Conservation (phyloP, 2,888 invertebrate species). For the Ganaspis brasiliensis region DNA sequence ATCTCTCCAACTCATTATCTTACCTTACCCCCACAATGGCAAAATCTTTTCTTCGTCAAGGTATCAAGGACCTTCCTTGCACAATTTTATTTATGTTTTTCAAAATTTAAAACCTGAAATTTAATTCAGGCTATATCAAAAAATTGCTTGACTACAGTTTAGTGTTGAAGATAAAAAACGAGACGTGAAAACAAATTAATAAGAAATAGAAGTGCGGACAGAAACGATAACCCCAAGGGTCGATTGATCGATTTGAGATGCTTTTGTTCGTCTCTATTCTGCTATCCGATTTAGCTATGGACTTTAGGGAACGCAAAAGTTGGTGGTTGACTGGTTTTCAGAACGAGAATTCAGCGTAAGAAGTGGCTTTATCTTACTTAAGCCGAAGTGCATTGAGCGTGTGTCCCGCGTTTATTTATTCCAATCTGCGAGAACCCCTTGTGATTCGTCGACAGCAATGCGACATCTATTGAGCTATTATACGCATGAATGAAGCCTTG, state of each 20-base stretch:
- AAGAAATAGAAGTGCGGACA: conserved; percentile 72
- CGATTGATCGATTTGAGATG: conserved; percentile 75
- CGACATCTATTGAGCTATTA: conserved; percentile 78
- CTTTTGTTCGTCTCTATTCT: conserved; percentile 73
- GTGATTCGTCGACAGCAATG: conserved; percentile 62
- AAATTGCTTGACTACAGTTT: too few species aligned
- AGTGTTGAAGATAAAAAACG: conserved; percentile 15
- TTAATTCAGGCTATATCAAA: too few species aligned
- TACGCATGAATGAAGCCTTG: conserved; percentile 75
- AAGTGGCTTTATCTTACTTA: conserved; percentile 70
- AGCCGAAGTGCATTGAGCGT: conserved; percentile 66
- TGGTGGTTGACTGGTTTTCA: conserved; percentile 58
- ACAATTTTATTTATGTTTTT: too few species aligned
- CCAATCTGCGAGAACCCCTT: conserved; percentile 54
- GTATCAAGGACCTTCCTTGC: too few species aligned
- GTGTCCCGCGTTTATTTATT: conserved; percentile 60
- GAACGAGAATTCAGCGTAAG: conserved; percentile 65
- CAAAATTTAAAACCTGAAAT: too few species aligned
- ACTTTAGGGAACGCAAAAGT: conserved; percentile 55
- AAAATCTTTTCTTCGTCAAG: too few species aligned
- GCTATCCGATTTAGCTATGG: conserved; percentile 75
- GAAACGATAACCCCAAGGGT: conserved; percentile 75
- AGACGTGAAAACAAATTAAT: conserved; percentile 59
- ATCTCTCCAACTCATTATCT: too few species aligned
- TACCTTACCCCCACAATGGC: too few species aligned